These are phyloP conservation scores for Kuschelorhynchus macadamiae DNA, from an alignment of 2,888 invertebrate species.

Conservation along the genomic window DNA sequence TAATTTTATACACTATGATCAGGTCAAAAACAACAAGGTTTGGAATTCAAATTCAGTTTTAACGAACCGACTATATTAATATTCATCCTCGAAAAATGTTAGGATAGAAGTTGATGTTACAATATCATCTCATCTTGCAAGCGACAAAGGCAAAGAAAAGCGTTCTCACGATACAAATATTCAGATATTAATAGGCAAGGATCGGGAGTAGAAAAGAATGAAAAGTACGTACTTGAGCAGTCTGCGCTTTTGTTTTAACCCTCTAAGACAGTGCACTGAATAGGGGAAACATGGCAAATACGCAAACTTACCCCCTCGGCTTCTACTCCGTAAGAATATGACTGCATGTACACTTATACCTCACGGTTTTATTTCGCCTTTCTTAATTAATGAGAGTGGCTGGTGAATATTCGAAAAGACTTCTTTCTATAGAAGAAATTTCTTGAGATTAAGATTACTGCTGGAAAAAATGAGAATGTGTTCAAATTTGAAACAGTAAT, in stretches of 20 bases:
- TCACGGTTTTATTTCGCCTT: slow-evolving; percentile 38
- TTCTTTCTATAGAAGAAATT: neutral
- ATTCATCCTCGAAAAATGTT: slow-evolving; percentile 21
- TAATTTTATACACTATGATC: no score
- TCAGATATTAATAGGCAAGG: slow-evolving; percentile 48
- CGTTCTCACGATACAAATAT: slow-evolving; percentile 41
- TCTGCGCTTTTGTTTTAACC: slow-evolving; percentile 50
- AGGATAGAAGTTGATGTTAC: slow-evolving; percentile 20
- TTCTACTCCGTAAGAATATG: slow-evolving; percentile 37
- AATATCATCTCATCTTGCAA: slow-evolving; percentile 21
- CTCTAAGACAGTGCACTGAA: slow-evolving; percentile 48
- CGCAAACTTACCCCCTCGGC: slow-evolving; percentile 42
- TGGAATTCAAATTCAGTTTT: slow-evolving; percentile 9
- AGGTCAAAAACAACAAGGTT: neutral
- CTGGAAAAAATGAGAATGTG: slow-evolving; percentile 9
- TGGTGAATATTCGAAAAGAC: slow-evolving; percentile 20
- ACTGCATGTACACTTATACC: slow-evolving; percentile 35
- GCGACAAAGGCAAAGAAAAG: slow-evolving; percentile 36
- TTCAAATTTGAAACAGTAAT: neutral
- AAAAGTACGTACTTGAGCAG: slow-evolving; percentile 47
- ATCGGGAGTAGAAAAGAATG: slow-evolving; percentile 38
- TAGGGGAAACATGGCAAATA: slow-evolving; percentile 46
- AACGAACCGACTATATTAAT: slow-evolving; percentile 10
- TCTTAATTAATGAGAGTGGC: slow-evolving; percentile 48
- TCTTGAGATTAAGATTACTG: slow-evolving; percentile 12